Evolutionary conservation across 2,888 invertebrate genomes (phyloP), one percentile per base, ranked within the genome.

Genomic region (Melipona bicolor): DNA sequence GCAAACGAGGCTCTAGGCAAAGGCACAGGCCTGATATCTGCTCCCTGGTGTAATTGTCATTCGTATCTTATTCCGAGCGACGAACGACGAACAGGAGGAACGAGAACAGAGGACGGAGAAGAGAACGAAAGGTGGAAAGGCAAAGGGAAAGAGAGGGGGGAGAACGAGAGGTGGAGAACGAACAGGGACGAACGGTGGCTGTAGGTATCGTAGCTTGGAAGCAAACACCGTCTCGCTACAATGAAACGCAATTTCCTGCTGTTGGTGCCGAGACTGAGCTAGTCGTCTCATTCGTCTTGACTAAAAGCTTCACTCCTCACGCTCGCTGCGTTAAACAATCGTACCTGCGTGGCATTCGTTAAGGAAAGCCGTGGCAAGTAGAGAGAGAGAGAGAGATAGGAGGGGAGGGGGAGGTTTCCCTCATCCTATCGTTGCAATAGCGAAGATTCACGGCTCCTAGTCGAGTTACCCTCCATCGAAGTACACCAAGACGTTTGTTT

Each of bases 201-300:
- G 82, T 88, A 89, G 91, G 90, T 92, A 92, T 92, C 92, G 92
- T 90, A 91, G 92, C 91, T 91, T 86, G 90, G 91, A 91, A 93
- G 92, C 93, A 94, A 93, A 93, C 93, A 94, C 90, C 91, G 92
- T 91, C 90, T 92, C 92, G 93, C 92, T 93, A 93, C 94, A 94
- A 94, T 93, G 93, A 93, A 93, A 94, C 92, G 94, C 94, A 94
- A 94, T 94, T 94, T 93, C 94, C 94, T 92, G 94, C 90, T 87
- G 87, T 89, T 88, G 90, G 89, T 90, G 90, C 90, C 84, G 89
- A 88, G 88, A 91, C 85, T 89, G 90, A 91, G 87, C 87, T 87
- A 90, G 92, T 91, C 88, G 88, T 92, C 88, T 90, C 91, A 92
- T 92, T 92, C 90, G 91, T 92, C 92, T 91, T 91, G 90, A 91